phyloP scores from a whole-genome alignment of 2,888 invertebrate species.

The Eupithecia pulchellata region DNA sequence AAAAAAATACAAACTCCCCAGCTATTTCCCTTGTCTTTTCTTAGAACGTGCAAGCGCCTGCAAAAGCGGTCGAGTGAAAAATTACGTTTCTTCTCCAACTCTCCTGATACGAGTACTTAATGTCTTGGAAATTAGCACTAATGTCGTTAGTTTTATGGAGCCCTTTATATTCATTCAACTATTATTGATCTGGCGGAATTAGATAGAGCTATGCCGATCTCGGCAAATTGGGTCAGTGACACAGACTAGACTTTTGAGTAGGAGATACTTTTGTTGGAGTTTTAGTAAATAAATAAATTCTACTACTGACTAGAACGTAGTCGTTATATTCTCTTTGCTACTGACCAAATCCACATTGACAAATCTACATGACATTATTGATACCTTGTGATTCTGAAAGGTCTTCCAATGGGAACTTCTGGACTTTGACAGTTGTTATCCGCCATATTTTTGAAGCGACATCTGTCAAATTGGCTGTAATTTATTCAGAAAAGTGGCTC shows the following conservation, averaged over 20 bases:
- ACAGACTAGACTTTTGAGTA: neutral
- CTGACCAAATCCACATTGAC: no score
- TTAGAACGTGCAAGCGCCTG: conserved; percentile 17
- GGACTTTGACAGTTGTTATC: no score
- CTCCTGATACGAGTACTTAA: conserved; percentile 38
- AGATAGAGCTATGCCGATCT: neutral
- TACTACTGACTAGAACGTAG: no score
- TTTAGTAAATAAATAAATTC: no score
- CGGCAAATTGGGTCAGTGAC: neutral
- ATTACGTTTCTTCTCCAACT: conserved; percentile 47
- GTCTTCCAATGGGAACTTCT: no score
- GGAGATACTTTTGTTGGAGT: neutral
- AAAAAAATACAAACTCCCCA: neutral
- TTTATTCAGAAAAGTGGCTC: no score
- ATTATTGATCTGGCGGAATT: conserved; percentile 19
- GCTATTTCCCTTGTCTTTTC: neutral
- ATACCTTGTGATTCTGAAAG: no score
- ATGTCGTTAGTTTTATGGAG: conserved; percentile 41
- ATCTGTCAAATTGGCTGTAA: no score
- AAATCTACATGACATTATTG: no score
- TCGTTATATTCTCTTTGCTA: no score
- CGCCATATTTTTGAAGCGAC: no score
- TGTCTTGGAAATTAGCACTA: conserved; percentile 43
- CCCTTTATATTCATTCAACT: conserved; percentile 10
- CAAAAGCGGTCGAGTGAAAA: conserved; percentile 47